phyloP scores from a whole-genome alignment of 2,888 invertebrate genomes.

The Mactromeris polynyma region DNA sequence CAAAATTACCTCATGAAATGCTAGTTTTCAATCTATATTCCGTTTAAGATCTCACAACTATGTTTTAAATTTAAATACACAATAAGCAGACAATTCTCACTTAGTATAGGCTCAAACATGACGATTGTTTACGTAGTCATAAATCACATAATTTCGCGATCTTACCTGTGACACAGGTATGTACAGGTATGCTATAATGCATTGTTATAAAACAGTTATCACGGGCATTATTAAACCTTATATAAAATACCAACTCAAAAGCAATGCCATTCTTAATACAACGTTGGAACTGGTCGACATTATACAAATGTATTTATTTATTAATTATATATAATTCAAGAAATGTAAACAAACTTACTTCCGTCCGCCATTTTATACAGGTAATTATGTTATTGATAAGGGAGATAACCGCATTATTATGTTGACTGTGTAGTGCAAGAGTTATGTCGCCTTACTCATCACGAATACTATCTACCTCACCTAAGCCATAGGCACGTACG shows the following conservation, averaged over 20 bases:
- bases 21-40: too few species aligned
- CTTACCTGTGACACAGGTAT: background rate
- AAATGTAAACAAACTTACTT: slow-evolving; percentile 39
- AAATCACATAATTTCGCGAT: slow-evolving; percentile 14
- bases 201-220: background rate
- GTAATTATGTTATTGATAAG: slow-evolving; percentile 23
- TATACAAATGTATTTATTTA: background rate
- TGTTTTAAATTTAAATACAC: too few species aligned
- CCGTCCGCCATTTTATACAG: slow-evolving; percentile 54
- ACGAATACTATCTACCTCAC: too few species aligned
- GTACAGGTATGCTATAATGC: background rate
- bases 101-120: too few species aligned
- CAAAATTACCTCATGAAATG: too few species aligned
- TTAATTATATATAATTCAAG: background rate
- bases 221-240: background rate
- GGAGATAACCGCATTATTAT: background rate
- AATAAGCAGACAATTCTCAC: too few species aligned
- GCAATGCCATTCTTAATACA: background rate
- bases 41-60: too few species aligned
- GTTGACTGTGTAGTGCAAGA: background rate
- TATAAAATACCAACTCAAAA: background rate
- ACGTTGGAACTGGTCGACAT: background rate
- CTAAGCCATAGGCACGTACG: too few species aligned
- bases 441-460: background rate
- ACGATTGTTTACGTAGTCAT: background rate